Evolutionary conservation across 2,113 vertebrate genomes (phyloP).

Genomic region (Coregonus clupeaformis): DNA sequence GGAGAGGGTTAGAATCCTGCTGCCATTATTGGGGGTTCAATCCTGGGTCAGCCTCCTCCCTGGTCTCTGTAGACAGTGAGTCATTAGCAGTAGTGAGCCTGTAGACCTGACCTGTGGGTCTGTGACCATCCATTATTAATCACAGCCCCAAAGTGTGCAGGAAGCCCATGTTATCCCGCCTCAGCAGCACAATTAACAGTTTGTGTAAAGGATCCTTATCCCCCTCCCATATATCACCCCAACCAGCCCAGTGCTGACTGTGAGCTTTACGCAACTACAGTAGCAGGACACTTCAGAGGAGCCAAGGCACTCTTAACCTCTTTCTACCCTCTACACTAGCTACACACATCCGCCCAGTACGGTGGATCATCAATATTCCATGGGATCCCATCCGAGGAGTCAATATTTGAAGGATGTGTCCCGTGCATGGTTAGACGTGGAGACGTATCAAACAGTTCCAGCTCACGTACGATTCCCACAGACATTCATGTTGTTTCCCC

Average conservation of each 20-base stretch:
- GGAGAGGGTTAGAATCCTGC: too few relatives aligned
- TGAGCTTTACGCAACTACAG: too few relatives aligned
- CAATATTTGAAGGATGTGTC: slow-evolving; percentile 2
- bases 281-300: too few relatives aligned
- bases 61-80: not conserved
- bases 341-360: not conserved
- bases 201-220: too few relatives aligned
- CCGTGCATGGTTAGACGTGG: not conserved
- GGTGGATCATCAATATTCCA: not conserved
- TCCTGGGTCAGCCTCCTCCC: not conserved
- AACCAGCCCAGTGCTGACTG: too few relatives aligned
- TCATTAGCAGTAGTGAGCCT: too few relatives aligned
- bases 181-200: not conserved
- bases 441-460: not conserved
- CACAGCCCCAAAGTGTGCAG: not conserved
- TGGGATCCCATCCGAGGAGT: not conserved
- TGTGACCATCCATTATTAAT: not conserved
- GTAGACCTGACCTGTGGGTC: not conserved
- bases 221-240: not conserved
- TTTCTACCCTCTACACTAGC: too few relatives aligned
- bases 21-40: too few relatives aligned
- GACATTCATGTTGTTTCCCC: too few relatives aligned
- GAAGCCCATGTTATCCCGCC: not conserved
- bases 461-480: not conserved
- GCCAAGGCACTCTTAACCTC: too few relatives aligned